These are phyloP conservation scores for Nasonia giraulti DNA, from an alignment of 1,140 invertebrate species.

Conservation along the genomic window DNA sequence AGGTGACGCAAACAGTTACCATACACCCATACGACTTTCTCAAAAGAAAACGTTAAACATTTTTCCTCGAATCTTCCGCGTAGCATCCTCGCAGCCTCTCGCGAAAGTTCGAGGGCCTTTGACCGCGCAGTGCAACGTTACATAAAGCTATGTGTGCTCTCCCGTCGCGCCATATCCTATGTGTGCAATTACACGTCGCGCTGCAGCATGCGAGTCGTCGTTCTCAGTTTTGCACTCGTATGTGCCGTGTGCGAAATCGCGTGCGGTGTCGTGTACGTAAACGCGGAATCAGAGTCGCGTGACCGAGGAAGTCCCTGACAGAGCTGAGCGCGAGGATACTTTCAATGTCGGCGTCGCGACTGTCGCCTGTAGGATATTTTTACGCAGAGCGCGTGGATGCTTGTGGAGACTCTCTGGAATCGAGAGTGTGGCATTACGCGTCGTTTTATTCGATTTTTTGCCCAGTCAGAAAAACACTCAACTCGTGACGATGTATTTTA, in stretches of 20 bases:
- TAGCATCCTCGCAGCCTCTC: neutral
- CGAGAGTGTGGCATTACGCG: neutral
- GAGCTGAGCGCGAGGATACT: conserved; percentile 31
- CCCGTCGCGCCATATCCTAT: too few species aligned
- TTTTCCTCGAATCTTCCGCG: neutral
- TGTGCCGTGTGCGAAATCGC: neutral
- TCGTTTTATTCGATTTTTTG: too few species aligned
- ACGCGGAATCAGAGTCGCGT: conserved; percentile 61
- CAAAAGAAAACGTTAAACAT: neutral
- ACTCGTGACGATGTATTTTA: too few species aligned
- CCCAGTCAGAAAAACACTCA: too few species aligned
- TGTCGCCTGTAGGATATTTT: neutral
- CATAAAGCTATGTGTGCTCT: neutral
- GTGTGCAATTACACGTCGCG: neutral
- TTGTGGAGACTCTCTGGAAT: neutral
- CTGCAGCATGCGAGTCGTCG: neutral
- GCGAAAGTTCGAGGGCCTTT: neutral
- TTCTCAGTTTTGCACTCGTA: neutral
- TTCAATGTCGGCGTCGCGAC: neutral
- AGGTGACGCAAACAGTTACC: neutral
- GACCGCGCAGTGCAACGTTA: neutral
- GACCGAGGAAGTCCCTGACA: conserved; percentile 61
- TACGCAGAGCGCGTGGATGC: neutral
- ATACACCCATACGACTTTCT: neutral
- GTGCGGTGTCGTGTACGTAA: conserved; percentile 5